These are phyloP conservation scores for Athripsodes cinereus DNA, from an alignment of 2,888 invertebrate species.

Conservation along the genomic window DNA sequence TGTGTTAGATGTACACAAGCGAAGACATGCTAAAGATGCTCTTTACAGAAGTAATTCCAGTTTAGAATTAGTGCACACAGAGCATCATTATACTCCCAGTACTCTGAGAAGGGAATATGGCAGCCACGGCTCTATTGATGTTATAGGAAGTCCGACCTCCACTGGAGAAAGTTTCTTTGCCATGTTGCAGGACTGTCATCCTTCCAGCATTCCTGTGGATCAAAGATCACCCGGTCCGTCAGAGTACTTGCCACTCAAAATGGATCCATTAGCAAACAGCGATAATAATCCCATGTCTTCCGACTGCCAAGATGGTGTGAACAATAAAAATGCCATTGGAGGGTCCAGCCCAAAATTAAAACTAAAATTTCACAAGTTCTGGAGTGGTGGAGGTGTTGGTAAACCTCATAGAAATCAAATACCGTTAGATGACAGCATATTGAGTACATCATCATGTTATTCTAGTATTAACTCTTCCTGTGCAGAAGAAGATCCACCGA, in stretches of 20 bases:
- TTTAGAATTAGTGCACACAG: conserved; percentile 63
- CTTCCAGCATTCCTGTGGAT: conserved; percentile 51
- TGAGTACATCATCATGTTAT: conserved; percentile 29
- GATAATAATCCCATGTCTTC: conserved; percentile 12
- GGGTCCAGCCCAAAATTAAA: conserved; percentile 70
- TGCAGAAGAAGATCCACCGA: conserved; percentile 62
- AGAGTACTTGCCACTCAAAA: conserved; percentile 52
- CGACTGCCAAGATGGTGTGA: conserved; percentile 46
- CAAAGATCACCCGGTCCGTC: conserved; percentile 55
- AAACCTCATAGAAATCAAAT: conserved; percentile 41
- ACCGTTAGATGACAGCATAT: conserved; percentile 47
- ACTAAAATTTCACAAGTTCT: conserved; percentile 68
- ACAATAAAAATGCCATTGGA: conserved; percentile 30
- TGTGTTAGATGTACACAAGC: conserved; percentile 22
- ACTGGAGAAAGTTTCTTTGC: conserved; percentile 68
- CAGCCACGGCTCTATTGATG: conserved; percentile 82
- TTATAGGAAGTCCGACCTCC: conserved; percentile 48
- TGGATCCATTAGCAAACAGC: conserved; percentile 29
- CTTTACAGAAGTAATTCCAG: conserved; percentile 85
- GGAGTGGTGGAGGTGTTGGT: conserved; percentile 45
- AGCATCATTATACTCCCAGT: conserved; percentile 44
- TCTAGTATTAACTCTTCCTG: conserved; percentile 30
- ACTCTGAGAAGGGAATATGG: conserved; percentile 77
- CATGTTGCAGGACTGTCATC: conserved; percentile 76
- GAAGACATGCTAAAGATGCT: conserved; percentile 30